Conservation (phyloP, 2,797 vertebrate species). For the Brachymystax lenok region DNA sequence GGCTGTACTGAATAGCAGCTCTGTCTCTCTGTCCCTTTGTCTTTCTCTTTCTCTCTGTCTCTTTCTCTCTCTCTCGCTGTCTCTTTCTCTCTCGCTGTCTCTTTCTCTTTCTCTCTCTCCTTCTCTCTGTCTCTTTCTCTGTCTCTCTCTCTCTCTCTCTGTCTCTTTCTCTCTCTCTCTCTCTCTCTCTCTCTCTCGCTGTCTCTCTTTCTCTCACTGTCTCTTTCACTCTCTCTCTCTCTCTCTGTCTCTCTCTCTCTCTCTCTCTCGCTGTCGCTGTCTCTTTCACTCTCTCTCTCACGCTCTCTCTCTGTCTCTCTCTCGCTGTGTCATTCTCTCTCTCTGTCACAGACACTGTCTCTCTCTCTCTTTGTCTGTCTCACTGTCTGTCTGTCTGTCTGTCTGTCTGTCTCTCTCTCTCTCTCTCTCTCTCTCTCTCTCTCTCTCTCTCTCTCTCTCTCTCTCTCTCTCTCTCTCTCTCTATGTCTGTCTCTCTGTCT, state of each 20-base stretch:
- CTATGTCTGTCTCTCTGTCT: neutral
- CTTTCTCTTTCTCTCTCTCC: too few relatives aligned
- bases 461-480: constrained; percentile 13
- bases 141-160: neutral
- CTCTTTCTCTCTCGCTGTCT: too few relatives aligned
- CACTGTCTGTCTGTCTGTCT: constrained; percentile 8
- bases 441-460: neutral
- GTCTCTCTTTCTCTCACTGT: accelerated
- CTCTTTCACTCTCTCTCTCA: constrained; percentile 1
- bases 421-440: neutral
- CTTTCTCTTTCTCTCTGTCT: constrained; percentile 12
- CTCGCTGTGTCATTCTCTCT: too few relatives aligned
- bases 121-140: too few relatives aligned
- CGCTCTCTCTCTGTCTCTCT: too few relatives aligned
- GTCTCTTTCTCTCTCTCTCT: constrained; percentile 17
- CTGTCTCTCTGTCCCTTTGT: constrained; percentile 4
- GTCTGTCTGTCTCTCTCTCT: neutral
- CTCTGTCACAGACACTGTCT: too few relatives aligned
- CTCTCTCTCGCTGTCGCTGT: neutral
- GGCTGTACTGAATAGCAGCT: constrained; percentile 24
- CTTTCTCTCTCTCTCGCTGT: too few relatives aligned
- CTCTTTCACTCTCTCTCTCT: too few relatives aligned
- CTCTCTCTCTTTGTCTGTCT: too few relatives aligned
- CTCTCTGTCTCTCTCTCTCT: neutral
- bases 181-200: too few relatives aligned